Base-by-base conservation (phyloP, 2,113 vertebrate genomes). In the Callaeas wilsoni region DNA sequence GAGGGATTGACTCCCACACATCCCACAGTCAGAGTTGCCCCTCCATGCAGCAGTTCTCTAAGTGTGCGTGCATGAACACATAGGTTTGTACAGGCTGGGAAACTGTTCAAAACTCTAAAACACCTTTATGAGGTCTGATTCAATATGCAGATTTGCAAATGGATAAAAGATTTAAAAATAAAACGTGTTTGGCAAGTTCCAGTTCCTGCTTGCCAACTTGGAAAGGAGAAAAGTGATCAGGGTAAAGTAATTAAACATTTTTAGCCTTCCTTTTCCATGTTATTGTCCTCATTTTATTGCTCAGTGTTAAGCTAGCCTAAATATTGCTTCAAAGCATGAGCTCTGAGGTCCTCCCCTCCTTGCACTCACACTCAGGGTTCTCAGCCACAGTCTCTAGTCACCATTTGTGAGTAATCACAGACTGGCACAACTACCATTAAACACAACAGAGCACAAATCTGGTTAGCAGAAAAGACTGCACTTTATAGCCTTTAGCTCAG, bases 161-260 rank as follows among this genome's bases (percentile, higher is more conserved):
- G 76, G 46, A 84, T 90, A 84, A 93, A 96, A 80, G 92, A 90
- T 92, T 90, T 90, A 56, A 96, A 96, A 96, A 96, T 86, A 93
- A 96, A 95, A 30, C 68, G 74, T 1, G 1, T 84, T 90, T 97
- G 93, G 85, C 88, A 94, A 86, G 32, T 94, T 90, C 32, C 52
- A 68, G 9, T 47, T 92, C 59, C 41, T 55, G 30, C 49, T 69
- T 96, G 94, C 93, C 93, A 93, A 67, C n/a, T 96, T 96, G 90
- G 85, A 97, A 93, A 78, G 47, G 26, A 92, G 42, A 35, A 78
- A 56, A 29, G 37, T 93, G 73, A 96, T 89, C 83, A 87, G 92
- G 56, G 49, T 93, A 84, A 87, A 92, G 60, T 56, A 90, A 96
- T 93, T 96, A 93, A 96, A 94, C 80, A 93, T 76, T 95, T 95